These are phyloP conservation scores for Cavia aperea DNA, from an alignment of 2,113 vertebrate species.

Conservation along the genomic window DNA sequence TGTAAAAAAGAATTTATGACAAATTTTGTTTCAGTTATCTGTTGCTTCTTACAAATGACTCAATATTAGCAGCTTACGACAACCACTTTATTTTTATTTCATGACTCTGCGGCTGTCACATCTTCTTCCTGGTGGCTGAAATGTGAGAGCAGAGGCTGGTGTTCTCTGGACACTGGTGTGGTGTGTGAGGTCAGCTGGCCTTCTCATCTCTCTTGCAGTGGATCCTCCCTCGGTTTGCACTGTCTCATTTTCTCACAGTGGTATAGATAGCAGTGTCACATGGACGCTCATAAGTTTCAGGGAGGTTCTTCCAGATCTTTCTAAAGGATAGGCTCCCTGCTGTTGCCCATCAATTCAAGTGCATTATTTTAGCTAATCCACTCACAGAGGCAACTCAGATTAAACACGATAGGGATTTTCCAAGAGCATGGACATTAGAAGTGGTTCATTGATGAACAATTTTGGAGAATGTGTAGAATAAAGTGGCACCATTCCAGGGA, in stretches of 20 bases:
- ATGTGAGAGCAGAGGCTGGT: background rate
- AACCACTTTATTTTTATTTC: background rate
- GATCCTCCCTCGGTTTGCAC: background rate
- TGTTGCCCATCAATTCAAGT: background rate
- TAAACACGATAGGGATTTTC: background rate
- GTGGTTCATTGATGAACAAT: background rate
- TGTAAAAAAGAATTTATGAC: background rate
- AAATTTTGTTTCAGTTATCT: background rate
- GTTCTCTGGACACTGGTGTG: accelerated
- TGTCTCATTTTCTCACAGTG: background rate
- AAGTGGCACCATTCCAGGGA: background rate
- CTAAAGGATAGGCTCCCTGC: background rate
- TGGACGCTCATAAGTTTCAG: background rate
- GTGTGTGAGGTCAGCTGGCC: background rate
- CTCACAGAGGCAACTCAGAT: background rate
- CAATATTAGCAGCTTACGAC: background rate
- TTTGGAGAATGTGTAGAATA: background rate
- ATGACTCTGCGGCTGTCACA: background rate
- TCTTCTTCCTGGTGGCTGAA: background rate
- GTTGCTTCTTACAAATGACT: background rate
- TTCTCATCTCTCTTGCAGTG: background rate
- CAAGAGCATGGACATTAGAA: background rate
- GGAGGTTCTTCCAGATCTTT: background rate
- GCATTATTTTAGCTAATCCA: background rate
- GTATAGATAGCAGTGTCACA: background rate